Percentiles rank a stretch among this genome's conserved stretches.
Evolutionary conservation across 2,888 invertebrate species (phyloP).

Genomic region (Brenthis daphne): DNA sequence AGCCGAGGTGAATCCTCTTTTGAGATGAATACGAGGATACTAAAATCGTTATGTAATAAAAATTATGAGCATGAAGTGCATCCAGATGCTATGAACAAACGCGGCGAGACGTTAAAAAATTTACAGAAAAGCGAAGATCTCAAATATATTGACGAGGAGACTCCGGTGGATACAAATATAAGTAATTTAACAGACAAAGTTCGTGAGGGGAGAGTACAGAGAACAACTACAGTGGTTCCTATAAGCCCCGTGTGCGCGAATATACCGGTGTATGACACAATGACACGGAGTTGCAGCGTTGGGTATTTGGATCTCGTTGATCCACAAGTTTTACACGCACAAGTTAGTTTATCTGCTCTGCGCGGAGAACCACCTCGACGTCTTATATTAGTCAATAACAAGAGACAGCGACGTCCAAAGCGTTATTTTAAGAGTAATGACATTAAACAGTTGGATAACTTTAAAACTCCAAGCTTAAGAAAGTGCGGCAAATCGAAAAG

Average conservation of each 20-base stretch:
- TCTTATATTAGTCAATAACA: constrained; percentile 87
- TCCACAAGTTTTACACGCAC: constrained; percentile 87
- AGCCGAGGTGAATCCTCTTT: constrained; percentile 66
- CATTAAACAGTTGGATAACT: constrained; percentile 50
- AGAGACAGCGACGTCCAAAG: constrained; percentile 74
- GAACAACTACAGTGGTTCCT: constrained; percentile 85
- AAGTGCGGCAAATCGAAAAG: constrained; percentile 91
- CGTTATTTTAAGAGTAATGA: constrained; percentile 64
- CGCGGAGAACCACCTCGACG: constrained; percentile 90
- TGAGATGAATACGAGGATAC: constrained; percentile 71
- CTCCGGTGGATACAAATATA: constrained; percentile 59
- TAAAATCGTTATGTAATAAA: constrained; percentile 72
- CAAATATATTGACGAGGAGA: constrained; percentile 88
- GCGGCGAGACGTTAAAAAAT: constrained; percentile 58
- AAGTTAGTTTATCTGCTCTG: constrained; percentile 86
- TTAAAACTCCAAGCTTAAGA: constrained; percentile 79
- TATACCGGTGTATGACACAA: constrained; percentile 82
- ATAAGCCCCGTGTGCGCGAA: constrained; percentile 83
- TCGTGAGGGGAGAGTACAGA: constrained; percentile 52
- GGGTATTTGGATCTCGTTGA: constrained; percentile 93
- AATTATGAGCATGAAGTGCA: constrained; percentile 70
- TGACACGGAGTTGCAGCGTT: constrained; percentile 93
- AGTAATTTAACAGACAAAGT: constrained; percentile 56
- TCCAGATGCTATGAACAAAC: constrained; percentile 61
- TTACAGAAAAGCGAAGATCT: constrained; percentile 82